Percentiles rank a stretch among this genome's conserved stretches.
Evolutionary conservation across 2,888 invertebrate genomes (phyloP).

Genomic region (Drosophila rubida): DNA sequence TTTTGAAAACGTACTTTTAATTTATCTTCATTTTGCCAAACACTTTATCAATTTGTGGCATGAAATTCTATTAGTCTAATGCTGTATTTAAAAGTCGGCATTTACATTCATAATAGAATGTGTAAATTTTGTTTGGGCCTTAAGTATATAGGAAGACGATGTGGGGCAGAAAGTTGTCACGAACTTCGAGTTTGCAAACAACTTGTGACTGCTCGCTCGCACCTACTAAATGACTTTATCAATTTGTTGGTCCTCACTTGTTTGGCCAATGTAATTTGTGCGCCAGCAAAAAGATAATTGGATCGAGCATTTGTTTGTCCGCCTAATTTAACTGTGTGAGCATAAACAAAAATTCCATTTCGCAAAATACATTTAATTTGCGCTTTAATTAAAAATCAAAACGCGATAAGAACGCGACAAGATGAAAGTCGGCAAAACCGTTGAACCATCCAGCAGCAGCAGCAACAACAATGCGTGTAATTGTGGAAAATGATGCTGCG

Average conservation of each 20-base stretch:
- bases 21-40: background rate
- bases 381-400: slow-evolving; percentile 77
- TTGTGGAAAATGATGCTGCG: slow-evolving; percentile 38
- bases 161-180: slow-evolving; percentile 50
- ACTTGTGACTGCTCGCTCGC: slow-evolving; percentile 28
- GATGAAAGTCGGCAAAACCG: slow-evolving; percentile 43
- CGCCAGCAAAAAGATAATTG: slow-evolving; percentile 57
- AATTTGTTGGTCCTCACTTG: slow-evolving; percentile 46
- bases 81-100: background rate
- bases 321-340: slow-evolving; percentile 64
- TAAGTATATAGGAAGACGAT: slow-evolving; percentile 13
- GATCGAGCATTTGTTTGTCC: slow-evolving; percentile 53
- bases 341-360: slow-evolving; percentile 66
- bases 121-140: background rate
- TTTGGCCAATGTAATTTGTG: slow-evolving; percentile 53
- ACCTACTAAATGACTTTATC: slow-evolving; percentile 61
- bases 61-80: background rate
- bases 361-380: slow-evolving; percentile 59
- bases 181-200: slow-evolving; percentile 57
- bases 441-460: slow-evolving; percentile 21
- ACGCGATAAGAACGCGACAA: slow-evolving; percentile 68
- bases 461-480: slow-evolving; percentile 30
- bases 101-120: slow-evolving; percentile 1
- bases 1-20: too few relatives aligned
- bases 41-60: background rate